Evolutionary conservation across 2,888 invertebrate species (phyloP).

Genomic region (Deladenus siricidicola): DNA sequence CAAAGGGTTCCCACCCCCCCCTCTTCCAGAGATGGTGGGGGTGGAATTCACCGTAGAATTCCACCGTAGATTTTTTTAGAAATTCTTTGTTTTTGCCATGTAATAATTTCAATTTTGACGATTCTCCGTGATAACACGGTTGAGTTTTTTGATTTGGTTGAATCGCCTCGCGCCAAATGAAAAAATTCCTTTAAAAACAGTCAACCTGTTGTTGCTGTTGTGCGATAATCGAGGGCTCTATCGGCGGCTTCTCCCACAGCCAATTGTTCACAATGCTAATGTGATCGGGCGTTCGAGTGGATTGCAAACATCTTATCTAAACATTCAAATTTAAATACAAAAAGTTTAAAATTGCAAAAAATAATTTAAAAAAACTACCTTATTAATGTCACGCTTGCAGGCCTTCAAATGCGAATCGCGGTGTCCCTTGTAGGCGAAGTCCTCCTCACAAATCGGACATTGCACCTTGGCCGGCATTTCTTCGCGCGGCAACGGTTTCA

Average conservation of each 20-base stretch:
- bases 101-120: no score
- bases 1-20: no score
- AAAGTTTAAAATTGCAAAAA: constrained; percentile 21
- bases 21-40: no score
- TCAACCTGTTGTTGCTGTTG: constrained; percentile 35
- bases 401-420: constrained; percentile 30
- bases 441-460: constrained; percentile 48
- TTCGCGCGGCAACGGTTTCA: constrained; percentile 34
- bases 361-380: constrained; percentile 32
- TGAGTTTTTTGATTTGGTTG: no score
- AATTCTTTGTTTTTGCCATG: no score
- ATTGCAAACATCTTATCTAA: constrained; percentile 16
- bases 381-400: constrained; percentile 45
- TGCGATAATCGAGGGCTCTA: constrained; percentile 44
- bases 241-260: constrained; percentile 49
- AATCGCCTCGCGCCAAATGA: no score
- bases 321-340: neutral
- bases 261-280: constrained; percentile 39
- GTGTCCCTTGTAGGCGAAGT: constrained; percentile 42
- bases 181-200: neutral
- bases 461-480: constrained; percentile 43
- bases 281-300: constrained; percentile 31
- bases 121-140: no score
- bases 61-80: no score
- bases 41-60: no score